A percentile compares a stretch with the other conserved stretches of the same genome.
These are phyloP conservation scores for Microplitis mediator DNA, from an alignment of 1,140 invertebrate genomes.

Conservation along the genomic window DNA sequence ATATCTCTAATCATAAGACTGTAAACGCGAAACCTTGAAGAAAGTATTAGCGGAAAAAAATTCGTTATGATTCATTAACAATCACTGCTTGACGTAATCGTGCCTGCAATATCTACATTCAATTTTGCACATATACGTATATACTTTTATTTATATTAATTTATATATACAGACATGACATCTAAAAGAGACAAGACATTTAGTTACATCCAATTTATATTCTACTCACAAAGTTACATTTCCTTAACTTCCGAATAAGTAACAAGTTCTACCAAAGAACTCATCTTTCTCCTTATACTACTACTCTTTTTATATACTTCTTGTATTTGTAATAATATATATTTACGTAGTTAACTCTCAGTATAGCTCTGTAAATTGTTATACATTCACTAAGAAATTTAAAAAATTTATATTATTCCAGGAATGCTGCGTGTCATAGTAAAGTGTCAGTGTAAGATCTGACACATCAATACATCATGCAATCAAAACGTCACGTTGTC, in stretches of 20 bases:
- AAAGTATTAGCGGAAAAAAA: not conserved
- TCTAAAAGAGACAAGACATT: not conserved
- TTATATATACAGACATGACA: not conserved
- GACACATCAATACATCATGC: too few species aligned
- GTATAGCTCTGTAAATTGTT: too few species aligned
- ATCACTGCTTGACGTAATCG: slow-evolving; percentile 10
- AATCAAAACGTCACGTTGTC: too few species aligned
- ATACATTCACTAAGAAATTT: too few species aligned
- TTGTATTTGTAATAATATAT: not conserved
- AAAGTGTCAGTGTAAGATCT: too few species aligned
- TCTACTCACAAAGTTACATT: slow-evolving; percentile 8
- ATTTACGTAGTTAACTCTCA: too few species aligned
- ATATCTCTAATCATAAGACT: not conserved
- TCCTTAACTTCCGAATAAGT: not conserved
- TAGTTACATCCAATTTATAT: not conserved
- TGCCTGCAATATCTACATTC: not conserved
- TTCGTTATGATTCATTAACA: slow-evolving; percentile 17
- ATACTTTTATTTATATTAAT: too few species aligned
- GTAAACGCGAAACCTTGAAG: not conserved
- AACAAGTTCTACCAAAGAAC: not conserved
- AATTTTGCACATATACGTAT: too few species aligned
- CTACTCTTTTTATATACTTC: not conserved
- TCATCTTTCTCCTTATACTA: not conserved
- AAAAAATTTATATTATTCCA: too few species aligned
- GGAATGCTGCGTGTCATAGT: too few species aligned